phyloP scores from a whole-genome alignment of 1,140 invertebrate species.

The Acromyrmex echinatior region DNA sequence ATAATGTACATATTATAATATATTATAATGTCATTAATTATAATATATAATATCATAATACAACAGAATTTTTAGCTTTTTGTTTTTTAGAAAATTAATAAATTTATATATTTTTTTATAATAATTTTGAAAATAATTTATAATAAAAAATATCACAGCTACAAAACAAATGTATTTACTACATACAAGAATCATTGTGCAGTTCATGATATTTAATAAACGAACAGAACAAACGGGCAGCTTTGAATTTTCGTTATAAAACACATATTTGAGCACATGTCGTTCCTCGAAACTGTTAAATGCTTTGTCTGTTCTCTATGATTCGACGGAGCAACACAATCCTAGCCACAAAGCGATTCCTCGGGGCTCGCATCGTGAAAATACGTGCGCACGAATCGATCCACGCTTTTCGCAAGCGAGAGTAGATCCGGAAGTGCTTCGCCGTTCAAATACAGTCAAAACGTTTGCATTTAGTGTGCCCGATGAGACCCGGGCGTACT shows the following conservation, averaged over 20 bases:
- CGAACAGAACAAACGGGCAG: neutral
- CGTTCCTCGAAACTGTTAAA: slow-evolving; percentile 41
- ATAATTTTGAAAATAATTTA: neutral
- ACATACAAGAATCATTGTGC: neutral
- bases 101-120: neutral
- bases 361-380: slow-evolving; percentile 16
- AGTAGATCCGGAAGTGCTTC: neutral
- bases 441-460: neutral
- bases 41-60: neutral
- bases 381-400: slow-evolving; percentile 32
- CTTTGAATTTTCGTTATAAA: slow-evolving; percentile 28
- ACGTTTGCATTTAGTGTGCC: slow-evolving; percentile 34
- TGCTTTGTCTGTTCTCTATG: slow-evolving; percentile 3
- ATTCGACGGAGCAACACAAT: slow-evolving; percentile 11
- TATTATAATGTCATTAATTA: no score
- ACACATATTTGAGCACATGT: slow-evolving; percentile 20
- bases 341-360: slow-evolving; percentile 29
- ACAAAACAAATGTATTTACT: neutral
- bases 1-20: neutral
- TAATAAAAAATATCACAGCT: neutral
- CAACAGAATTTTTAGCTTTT: no score
- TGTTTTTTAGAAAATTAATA: neutral
- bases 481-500: neutral
- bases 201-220: neutral
- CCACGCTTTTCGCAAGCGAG: neutral